Base-by-base conservation (phyloP, 2,797 vertebrate species). In the Echeneis naucrates region DNA sequence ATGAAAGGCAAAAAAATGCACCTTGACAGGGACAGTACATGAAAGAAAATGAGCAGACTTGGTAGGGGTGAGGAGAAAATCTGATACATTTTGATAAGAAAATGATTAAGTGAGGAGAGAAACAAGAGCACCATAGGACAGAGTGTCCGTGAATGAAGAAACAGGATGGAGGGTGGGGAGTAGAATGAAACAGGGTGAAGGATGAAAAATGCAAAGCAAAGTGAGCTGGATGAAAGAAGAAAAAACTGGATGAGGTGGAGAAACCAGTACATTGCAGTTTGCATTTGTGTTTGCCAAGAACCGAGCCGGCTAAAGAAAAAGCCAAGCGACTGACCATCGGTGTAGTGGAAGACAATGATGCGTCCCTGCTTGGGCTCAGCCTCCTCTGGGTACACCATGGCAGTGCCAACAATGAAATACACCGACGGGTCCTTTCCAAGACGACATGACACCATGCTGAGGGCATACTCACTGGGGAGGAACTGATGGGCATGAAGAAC, bases 381-480 rank as follows among this genome's bases (percentile, higher is more conserved):
- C 93, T 99, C 98, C 87, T 99, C 98, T 0, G 98, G 98, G 87
- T 99, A 99, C 16, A 99, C 98, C 98, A 99, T 99, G 79, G 98
- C 97, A 0, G 98, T 99, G 82, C 98, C 98, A 52, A 99, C 97
- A 1, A 99, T 94, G 72, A 99, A 99, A 84, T 99, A 98, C 0
- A 98, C 97, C 12, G 96, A 97, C 0, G 96, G 96, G 85, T 99
- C 98, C 87, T 97, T 96, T 72, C 98, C 97, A 72, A 99, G 87
- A 62, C 96, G 97, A 90, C 97, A 99, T n/a, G 98, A 99, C 57
- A 99, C 98, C 93, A 99, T 93, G 92, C 97, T 99, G 75, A 99
- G 96, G 27, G 98, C 96, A 0, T 98, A 99, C 60, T 99, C 98
- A 0, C 97, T 98, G 69, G 97, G 97, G 64, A 99, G 95, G 80